phyloP scores from a whole-genome alignment of 2,888 invertebrate species.

The Scotopteryx bipunctaria region DNA sequence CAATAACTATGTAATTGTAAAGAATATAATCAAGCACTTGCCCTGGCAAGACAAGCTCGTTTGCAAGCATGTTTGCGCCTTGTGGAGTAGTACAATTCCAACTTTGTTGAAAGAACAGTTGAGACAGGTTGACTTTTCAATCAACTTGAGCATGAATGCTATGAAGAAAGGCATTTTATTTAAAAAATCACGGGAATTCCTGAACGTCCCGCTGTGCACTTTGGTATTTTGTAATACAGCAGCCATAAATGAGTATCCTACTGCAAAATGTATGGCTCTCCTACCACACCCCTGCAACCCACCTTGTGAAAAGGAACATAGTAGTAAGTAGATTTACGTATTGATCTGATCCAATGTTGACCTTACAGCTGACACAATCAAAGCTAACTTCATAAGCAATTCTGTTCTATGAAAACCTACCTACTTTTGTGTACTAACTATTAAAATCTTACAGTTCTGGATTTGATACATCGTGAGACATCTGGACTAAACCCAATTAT shows the following conservation, averaged over 20 bases:
- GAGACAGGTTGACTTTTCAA: conserved; percentile 61
- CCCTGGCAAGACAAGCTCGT: conserved; percentile 72
- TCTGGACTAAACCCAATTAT: conserved; percentile 66
- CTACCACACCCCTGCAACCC: conserved; percentile 56
- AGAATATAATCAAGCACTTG: conserved; percentile 65
- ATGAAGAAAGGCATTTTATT: conserved; percentile 50
- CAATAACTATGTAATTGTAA: conserved; percentile 73
- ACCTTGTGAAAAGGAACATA: conserved; percentile 64
- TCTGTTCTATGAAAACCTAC: too few species aligned
- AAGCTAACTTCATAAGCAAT: too few species aligned
- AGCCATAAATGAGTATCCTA: conserved; percentile 21
- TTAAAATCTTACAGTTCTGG: conserved; percentile 62
- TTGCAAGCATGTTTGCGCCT: conserved; percentile 64
- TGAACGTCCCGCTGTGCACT: conserved; percentile 63
- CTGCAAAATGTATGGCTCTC: conserved; percentile 54
- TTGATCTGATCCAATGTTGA: too few species aligned
- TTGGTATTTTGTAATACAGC: conserved; percentile 61
- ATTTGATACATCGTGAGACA: conserved; percentile 57
- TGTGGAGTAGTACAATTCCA: conserved; percentile 66
- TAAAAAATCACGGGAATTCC: conserved; percentile 57
- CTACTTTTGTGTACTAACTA: too few species aligned
- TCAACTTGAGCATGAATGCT: conserved; percentile 48
- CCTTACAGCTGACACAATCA: too few species aligned
- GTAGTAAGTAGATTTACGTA: conserved; percentile 62
- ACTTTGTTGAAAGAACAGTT: conserved; percentile 62